Evolutionary conservation across 2,888 invertebrate species (phyloP).

Genomic region (Diarsia brunnea): DNA sequence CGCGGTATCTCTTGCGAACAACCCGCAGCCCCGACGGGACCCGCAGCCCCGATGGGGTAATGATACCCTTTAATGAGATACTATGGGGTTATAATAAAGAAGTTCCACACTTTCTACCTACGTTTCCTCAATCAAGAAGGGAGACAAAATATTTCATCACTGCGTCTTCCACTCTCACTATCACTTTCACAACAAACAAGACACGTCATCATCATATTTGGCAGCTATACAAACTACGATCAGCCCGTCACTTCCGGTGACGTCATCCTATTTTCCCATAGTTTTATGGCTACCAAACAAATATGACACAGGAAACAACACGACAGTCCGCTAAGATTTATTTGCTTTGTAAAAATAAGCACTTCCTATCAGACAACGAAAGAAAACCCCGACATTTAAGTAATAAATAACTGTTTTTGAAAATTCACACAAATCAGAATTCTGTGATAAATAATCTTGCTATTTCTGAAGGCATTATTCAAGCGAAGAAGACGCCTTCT

Average conservation of each 20-base stretch:
- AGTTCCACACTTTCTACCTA: neutral
- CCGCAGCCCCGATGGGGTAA: no score
- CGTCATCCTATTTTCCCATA: constrained; percentile 33
- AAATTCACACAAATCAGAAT: neutral
- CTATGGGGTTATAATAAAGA: neutral
- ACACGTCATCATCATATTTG: constrained; percentile 40
- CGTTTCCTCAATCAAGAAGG: neutral
- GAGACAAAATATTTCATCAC: neutral
- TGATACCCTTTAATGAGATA: neutral
- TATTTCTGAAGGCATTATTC: neutral
- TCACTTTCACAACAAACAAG: constrained; percentile 28
- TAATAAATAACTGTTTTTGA: neutral
- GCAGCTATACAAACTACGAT: constrained; percentile 24
- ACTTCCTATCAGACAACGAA: constrained; percentile 27
- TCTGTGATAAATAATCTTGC: constrained; percentile 1
- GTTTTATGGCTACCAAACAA: constrained; percentile 49
- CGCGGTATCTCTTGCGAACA: no score
- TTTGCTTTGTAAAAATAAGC: constrained; percentile 46
- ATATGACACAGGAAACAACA: constrained; percentile 49
- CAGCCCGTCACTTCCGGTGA: constrained; percentile 31
- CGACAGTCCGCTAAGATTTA: constrained; percentile 49
- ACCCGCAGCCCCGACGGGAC: no score
- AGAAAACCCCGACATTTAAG: neutral
- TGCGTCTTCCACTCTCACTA: neutral
- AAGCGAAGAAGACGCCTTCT: neutral